phyloP scores from a whole-genome alignment of 2,797 vertebrate genomes.

The Phaenicophaeus curvirostris region DNA sequence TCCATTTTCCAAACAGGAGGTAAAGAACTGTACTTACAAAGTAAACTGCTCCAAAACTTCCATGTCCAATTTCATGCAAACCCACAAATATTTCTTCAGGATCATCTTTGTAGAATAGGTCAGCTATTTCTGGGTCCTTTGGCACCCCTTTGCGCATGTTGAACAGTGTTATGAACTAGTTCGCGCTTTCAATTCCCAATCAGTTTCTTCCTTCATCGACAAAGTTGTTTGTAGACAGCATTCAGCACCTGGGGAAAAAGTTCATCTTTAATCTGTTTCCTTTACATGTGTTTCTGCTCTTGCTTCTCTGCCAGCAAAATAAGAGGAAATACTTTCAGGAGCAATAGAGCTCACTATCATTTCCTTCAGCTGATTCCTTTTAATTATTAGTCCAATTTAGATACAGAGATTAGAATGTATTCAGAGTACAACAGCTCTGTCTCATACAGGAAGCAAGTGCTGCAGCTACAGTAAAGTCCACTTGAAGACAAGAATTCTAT shows the following conservation, averaged over 20 bases:
- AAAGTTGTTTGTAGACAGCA: slow-evolving; percentile 75
- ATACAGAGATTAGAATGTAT: slow-evolving; percentile 33
- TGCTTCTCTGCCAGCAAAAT: background rate
- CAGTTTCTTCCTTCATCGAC: slow-evolving; percentile 82
- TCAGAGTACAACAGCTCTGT: slow-evolving; percentile 17
- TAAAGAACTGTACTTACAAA: slow-evolving; percentile 86
- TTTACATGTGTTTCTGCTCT: background rate
- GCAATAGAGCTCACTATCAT: background rate
- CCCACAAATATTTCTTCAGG: slow-evolving; percentile 96
- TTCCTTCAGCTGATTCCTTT: slow-evolving; percentile 10
- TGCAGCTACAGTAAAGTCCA: slow-evolving; percentile 19
- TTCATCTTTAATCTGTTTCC: slow-evolving; percentile 9
- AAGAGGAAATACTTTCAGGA: slow-evolving; percentile 24
- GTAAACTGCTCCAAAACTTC: slow-evolving; percentile 97
- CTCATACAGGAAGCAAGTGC: slow-evolving; percentile 31
- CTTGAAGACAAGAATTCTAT: slow-evolving; percentile 40
- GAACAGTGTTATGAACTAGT: slow-evolving; percentile 78
- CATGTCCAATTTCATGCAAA: slow-evolving; percentile 98
- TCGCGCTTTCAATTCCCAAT: slow-evolving; percentile 75
- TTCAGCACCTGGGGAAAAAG: slow-evolving; percentile 79
- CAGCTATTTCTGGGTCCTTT: slow-evolving; percentile 91
- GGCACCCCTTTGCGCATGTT: slow-evolving; percentile 90
- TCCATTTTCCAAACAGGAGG: fast-evolving
- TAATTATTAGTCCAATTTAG: slow-evolving; percentile 37
- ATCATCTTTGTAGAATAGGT: slow-evolving; percentile 97